These are phyloP conservation scores for Aurelia aurita DNA, from an alignment of 30 jellyfish, hydroid and myxozoan species.

Conservation along the genomic window DNA sequence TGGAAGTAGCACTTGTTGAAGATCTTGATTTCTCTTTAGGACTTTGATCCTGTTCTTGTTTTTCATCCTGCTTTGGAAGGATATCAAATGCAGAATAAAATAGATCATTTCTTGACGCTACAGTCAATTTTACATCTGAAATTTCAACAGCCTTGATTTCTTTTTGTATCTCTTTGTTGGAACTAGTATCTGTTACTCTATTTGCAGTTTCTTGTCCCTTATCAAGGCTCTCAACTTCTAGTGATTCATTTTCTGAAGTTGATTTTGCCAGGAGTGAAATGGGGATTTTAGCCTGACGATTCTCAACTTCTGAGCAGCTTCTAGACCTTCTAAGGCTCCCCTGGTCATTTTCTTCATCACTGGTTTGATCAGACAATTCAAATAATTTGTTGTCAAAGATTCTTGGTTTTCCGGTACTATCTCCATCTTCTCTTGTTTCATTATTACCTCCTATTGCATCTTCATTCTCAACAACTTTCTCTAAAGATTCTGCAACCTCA, in stretches of 20 bases:
- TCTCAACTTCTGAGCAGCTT: background rate
- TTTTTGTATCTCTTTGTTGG: background rate
- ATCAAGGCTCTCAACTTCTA: background rate
- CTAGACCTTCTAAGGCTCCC: background rate
- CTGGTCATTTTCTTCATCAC: background rate
- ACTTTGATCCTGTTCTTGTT: background rate
- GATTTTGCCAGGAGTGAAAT: background rate
- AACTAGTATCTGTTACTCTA: background rate
- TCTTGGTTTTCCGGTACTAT: background rate
- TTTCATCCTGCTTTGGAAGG: background rate
- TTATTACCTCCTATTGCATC: background rate
- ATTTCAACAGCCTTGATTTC: background rate
- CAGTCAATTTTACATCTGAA: constrained; percentile 20
- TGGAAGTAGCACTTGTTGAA: background rate
- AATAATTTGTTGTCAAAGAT: constrained; percentile 1
- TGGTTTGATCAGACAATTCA: background rate
- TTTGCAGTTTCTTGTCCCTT: background rate
- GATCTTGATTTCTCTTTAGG: background rate
- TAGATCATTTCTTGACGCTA: constrained; percentile 47
- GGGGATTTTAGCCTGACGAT: background rate
- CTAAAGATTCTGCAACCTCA: background rate
- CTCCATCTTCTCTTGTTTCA: background rate
- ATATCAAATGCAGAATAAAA: constrained; percentile 79
- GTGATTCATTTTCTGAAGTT: background rate
- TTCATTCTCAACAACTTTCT: background rate